These are phyloP conservation scores for Paralichthys olivaceus DNA, from an alignment of 2,113 vertebrate genomes.

Conservation along the genomic window DNA sequence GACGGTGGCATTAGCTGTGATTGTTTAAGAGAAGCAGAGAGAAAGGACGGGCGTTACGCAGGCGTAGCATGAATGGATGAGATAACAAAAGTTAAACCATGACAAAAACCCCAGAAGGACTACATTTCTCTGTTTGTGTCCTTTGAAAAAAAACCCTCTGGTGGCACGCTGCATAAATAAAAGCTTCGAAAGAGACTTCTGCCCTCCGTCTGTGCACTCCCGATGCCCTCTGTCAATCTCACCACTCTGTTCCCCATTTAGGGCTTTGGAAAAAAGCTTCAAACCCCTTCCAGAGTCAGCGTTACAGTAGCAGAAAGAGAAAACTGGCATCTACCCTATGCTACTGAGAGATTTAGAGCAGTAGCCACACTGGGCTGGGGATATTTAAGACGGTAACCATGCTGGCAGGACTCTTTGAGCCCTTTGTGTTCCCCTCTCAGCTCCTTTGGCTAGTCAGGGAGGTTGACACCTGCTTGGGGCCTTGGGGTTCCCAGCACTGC, in stretches of 20 bases:
- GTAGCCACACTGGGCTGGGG: conserved; percentile 63
- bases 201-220: conserved; percentile 15
- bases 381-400: conserved; percentile 77
- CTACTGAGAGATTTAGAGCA: conserved; percentile 73
- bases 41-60: conserved; percentile 11
- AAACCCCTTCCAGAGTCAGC: conserved; percentile 41
- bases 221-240: conserved; percentile 34
- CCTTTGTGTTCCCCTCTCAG: conserved; percentile 72
- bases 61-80: conserved; percentile 14
- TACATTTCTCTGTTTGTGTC: background rate
- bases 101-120: conserved; percentile 3
- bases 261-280: conserved; percentile 38
- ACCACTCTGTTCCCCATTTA: conserved; percentile 36
- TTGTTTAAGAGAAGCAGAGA: background rate
- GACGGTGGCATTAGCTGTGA: conserved; percentile 15
- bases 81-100: conserved; percentile 29
- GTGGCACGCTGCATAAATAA: conserved; percentile 17
- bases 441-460: conserved; percentile 70
- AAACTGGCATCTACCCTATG: conserved; percentile 57
- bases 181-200: conserved; percentile 23
- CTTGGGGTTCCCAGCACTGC: conserved; percentile 70
- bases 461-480: conserved; percentile 81
- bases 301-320: conserved; percentile 68
- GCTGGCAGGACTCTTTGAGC: conserved; percentile 79
- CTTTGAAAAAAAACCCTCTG: conserved; percentile 11